A percentile compares a stretch with the other conserved stretches of the same genome.
Evolutionary conservation across 2,797 vertebrate genomes (phyloP).

Genomic region (Acanthurus tractus): DNA sequence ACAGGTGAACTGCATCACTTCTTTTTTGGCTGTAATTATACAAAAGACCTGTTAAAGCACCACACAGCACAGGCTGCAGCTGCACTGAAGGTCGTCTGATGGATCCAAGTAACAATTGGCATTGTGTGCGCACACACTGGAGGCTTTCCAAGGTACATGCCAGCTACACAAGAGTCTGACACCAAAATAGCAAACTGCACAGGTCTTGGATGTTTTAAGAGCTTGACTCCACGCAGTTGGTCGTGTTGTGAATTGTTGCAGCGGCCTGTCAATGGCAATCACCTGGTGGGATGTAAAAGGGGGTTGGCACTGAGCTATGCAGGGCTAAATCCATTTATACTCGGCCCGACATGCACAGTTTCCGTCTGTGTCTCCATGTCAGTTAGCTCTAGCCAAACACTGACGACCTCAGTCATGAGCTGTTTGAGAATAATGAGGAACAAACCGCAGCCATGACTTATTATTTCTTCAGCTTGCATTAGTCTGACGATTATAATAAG

Average conservation of each 20-base stretch:
- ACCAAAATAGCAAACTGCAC: slow-evolving; percentile 83
- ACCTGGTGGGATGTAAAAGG: slow-evolving; percentile 62
- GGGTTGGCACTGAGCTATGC: slow-evolving; percentile 39
- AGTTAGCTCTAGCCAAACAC: slow-evolving; percentile 39
- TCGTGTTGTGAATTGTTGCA: slow-evolving; percentile 65
- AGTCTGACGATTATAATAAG: slow-evolving; percentile 49
- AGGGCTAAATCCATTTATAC: slow-evolving; percentile 71
- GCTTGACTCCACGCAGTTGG: slow-evolving; percentile 36
- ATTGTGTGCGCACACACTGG: slow-evolving; percentile 68
- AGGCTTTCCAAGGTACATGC: slow-evolving; percentile 73
- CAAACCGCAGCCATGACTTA: slow-evolving; percentile 52
- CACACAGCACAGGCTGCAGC: slow-evolving; percentile 59
- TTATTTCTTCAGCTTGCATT: slow-evolving; percentile 39
- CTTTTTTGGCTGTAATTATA: not conserved
- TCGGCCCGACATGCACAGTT: slow-evolving; percentile 55
- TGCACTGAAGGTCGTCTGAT: slow-evolving; percentile 80
- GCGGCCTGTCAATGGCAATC: slow-evolving; percentile 61
- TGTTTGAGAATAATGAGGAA: slow-evolving; percentile 64
- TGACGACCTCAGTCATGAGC: slow-evolving; percentile 39
- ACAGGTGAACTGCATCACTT: slow-evolving; percentile 5
- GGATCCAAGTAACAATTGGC: slow-evolving; percentile 77
- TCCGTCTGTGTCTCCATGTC: slow-evolving; percentile 50
- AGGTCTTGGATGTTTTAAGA: slow-evolving; percentile 69
- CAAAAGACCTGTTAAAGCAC: slow-evolving; percentile 23
- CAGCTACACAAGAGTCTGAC: slow-evolving; percentile 72